phyloP scores from a whole-genome alignment of 1,140 invertebrate genomes.

The Heliconius nattereri region DNA sequence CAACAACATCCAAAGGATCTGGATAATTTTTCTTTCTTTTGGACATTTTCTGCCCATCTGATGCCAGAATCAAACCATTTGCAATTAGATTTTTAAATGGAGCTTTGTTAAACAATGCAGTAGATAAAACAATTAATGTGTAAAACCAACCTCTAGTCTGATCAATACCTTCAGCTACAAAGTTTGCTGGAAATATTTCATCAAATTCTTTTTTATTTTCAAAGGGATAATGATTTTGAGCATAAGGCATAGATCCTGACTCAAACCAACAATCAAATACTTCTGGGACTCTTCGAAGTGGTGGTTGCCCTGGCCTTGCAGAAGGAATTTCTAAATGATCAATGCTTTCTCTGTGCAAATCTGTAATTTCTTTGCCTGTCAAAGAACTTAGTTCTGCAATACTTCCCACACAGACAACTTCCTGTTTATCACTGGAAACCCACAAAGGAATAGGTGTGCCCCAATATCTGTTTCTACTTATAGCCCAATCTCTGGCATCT shows the following conservation, averaged over 20 bases:
- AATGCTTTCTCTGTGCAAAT: conserved; percentile 97
- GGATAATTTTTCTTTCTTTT: conserved; percentile 99
- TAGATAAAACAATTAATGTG: conserved; percentile 97
- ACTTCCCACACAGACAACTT: conserved; percentile 97
- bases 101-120: conserved; percentile 96
- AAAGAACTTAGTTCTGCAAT: conserved; percentile 94
- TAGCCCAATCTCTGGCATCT: conserved; percentile 98
- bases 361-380: conserved; percentile 90
- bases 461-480: conserved; percentile 98
- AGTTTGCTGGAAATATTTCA: conserved; percentile 98
- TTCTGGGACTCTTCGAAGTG: conserved; percentile 92
- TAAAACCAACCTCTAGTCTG: conserved; percentile 99
- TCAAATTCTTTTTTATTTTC: conserved; percentile 96
- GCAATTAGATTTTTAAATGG: conserved; percentile 99
- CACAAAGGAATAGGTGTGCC: conserved; percentile 99
- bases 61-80: conserved; percentile 96
- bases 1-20: conserved; percentile 95
- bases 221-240: conserved; percentile 98
- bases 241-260: conserved; percentile 99
- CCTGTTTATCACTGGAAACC: conserved; percentile 96
- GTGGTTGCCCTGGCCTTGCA: conserved; percentile 88
- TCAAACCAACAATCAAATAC: conserved; percentile 99
- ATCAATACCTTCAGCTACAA: conserved; percentile 99
- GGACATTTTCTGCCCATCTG: conserved; percentile 99
- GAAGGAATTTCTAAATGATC: conserved; percentile 98